phyloP scores from a whole-genome alignment of 2,888 invertebrate species.

The Biston betularia region DNA sequence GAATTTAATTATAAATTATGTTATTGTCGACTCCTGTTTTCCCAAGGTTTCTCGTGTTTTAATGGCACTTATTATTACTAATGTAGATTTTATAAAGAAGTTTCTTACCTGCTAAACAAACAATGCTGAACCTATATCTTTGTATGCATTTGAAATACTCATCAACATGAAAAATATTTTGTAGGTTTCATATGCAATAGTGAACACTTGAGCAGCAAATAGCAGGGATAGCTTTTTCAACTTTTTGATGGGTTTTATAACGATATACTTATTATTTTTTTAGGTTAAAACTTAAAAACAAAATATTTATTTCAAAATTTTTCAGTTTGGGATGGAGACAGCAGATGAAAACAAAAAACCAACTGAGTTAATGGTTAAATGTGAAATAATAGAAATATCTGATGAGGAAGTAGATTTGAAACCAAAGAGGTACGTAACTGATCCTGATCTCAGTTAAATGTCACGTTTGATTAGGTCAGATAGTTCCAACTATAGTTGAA shows the following conservation, averaged over 20 bases:
- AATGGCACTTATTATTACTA: background rate
- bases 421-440: constrained; percentile 50
- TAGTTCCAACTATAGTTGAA: no score
- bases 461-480: no score
- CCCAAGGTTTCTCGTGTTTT: background rate
- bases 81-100: background rate
- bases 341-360: constrained; percentile 32
- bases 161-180: no score
- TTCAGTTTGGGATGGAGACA: constrained; percentile 32
- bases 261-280: no score
- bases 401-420: constrained; percentile 61
- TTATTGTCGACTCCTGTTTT: background rate
- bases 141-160: no score
- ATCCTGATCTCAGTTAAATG: no score
- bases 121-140: no score
- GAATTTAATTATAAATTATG: background rate
- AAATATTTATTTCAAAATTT: background rate
- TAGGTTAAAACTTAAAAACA: no score
- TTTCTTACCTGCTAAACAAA: no score
- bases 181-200: background rate
- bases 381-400: constrained; percentile 76
- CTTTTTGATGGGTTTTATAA: no score
- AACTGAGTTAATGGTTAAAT: constrained; percentile 67
- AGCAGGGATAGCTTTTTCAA: no score
- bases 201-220: no score